Evolutionary conservation across 2,888 invertebrate species (phyloP).

Genomic region (Schizotus pectinicornis): DNA sequence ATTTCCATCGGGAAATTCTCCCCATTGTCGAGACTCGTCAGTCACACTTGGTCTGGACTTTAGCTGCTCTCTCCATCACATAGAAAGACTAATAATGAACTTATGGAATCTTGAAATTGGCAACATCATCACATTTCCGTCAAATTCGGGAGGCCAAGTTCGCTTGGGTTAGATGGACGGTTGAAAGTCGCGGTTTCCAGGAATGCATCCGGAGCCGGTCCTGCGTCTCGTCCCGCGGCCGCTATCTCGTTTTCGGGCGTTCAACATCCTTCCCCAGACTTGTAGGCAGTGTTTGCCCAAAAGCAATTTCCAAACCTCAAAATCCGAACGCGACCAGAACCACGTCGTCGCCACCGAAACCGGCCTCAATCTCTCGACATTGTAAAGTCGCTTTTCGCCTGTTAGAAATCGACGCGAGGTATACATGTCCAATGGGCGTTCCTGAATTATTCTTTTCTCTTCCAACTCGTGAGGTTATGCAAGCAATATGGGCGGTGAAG

Average conservation of each 20-base stretch:
- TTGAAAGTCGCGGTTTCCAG: no score
- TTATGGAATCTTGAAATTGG: background rate
- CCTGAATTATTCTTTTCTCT: conserved; percentile 61
- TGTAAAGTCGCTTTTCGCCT: conserved; percentile 57
- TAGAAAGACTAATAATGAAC: background rate
- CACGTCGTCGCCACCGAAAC: conserved; percentile 36
- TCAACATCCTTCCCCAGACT: conserved; percentile 33
- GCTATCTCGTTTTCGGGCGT: no score
- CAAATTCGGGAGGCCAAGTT: no score
- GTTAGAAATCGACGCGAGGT: conserved; percentile 58
- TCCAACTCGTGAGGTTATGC: conserved; percentile 61
- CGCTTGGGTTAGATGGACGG: no score
- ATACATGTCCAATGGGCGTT: conserved; percentile 61
- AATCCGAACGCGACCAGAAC: conserved; percentile 48
- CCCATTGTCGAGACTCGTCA: no score
- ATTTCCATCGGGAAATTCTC: conserved; percentile 9
- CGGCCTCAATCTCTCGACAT: conserved; percentile 42
- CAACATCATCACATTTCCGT: conserved; percentile 18
- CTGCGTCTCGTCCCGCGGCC: no score
- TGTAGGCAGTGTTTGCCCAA: conserved; percentile 53
- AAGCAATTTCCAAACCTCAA: conserved; percentile 56
- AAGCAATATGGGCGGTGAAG: conserved; percentile 60
- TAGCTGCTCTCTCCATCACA: no score
- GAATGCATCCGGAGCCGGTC: no score
- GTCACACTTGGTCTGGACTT: no score